phyloP scores from a whole-genome alignment of 2,797 vertebrate species.

The Myripristis murdjan region DNA sequence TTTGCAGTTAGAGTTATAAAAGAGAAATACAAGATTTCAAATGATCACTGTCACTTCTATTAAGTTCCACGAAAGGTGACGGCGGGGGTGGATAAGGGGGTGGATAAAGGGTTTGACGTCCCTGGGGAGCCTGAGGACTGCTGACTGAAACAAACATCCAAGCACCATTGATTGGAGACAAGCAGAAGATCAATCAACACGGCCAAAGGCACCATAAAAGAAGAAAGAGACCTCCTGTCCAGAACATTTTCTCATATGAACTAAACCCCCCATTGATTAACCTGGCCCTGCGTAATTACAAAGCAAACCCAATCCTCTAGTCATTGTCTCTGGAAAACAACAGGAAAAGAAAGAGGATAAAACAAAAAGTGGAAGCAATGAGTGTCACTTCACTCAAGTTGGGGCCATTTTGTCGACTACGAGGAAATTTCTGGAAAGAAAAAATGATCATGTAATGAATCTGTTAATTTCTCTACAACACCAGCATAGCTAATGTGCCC shows the following conservation, averaged over 20 bases:
- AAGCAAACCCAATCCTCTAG: constrained; percentile 58
- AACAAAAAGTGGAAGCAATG: neutral
- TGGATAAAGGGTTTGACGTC: constrained; percentile 38
- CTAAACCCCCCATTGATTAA: constrained; percentile 45
- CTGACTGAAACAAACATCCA: constrained; percentile 79
- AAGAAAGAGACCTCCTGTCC: constrained; percentile 44
- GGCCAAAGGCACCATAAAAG: constrained; percentile 62
- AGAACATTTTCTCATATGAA: constrained; percentile 31
- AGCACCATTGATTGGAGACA: constrained; percentile 73
- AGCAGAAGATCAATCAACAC: constrained; percentile 78
- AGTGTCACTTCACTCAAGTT: neutral
- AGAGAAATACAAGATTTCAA: constrained; percentile 24
- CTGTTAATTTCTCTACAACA: constrained; percentile 37
- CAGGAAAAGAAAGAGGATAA: neutral
- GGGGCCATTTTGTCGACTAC: neutral
- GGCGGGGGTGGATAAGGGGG: too few species aligned
- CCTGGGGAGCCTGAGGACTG: constrained; percentile 36
- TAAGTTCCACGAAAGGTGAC: constrained; percentile 25
- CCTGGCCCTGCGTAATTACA: constrained; percentile 47
- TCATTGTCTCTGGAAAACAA: neutral
- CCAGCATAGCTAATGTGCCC: constrained; percentile 39
- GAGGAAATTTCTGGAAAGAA: neutral
- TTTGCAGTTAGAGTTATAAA: too few species aligned
- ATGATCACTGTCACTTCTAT: constrained; percentile 31
- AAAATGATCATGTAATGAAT: constrained; percentile 28